Base-by-base conservation (phyloP, 2,113 vertebrate genomes). In the Dryoscopus gambensis region DNA sequence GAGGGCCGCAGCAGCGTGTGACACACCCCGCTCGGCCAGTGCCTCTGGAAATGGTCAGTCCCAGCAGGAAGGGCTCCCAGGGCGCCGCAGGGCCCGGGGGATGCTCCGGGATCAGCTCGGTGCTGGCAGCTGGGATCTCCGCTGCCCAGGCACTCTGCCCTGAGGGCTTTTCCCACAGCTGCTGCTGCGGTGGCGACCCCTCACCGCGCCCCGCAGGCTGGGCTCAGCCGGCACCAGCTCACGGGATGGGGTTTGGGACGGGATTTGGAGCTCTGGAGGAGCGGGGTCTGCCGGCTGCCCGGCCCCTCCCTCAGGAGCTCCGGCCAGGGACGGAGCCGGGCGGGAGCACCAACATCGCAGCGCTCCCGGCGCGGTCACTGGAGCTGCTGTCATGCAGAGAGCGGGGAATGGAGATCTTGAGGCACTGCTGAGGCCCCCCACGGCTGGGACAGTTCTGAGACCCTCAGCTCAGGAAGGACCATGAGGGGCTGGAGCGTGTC, bases 271-370 rank as follows among this genome's bases (percentile, higher is more conserved):
- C 16, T 59, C 10, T 37, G n/a, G 56, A 70, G 64, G 40, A 55
- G 23, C 49, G 15, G 33, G 28, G 8, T 37, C 16, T 35, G 37
- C 37, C 2, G 2, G 10, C 44, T 64, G 59, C 35, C 27, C n/a
- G 35, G 20, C 5, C 4, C 9, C 4, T 19, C 5, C 9, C 20
- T 6, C 3, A 5, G 24, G 73, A 22, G 57, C 16, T 33, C 31
- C 3, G 0, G 23, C 14, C 30, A 5, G 40, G 22, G 53, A 25
- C 18, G 10, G 67, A 55, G 39, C 24, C 0, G 0, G 13, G 13
- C 6, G 11, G 35, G n/a, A 80, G 47, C 59, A 31, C 15, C 6
- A 12, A 46, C 5, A 25, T 53, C 69, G 70, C 53, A 37, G 7
- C 13, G 7, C 6, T n/a, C 8, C 47, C 7, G 13, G 23, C 1